Percentiles rank a stretch among this genome's conserved stretches.
These are phyloP conservation scores for Tenthredo livida DNA, from an alignment of 2,888 invertebrate genomes.

Conservation along the genomic window DNA sequence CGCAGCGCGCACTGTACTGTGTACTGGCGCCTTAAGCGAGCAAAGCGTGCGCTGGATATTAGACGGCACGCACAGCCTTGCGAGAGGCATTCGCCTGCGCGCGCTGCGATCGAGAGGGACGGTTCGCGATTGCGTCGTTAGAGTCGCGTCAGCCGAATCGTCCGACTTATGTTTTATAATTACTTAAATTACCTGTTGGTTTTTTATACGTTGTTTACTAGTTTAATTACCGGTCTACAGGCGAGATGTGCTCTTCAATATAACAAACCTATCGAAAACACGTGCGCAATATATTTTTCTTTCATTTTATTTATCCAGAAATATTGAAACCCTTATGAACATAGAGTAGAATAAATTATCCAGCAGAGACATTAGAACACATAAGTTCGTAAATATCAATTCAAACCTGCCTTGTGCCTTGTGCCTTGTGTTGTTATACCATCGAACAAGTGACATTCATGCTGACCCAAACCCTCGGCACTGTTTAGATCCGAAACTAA, in stretches of 20 bases:
- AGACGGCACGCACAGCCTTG: slow-evolving; percentile 61
- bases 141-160: slow-evolving; percentile 44
- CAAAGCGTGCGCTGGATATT: slow-evolving; percentile 65
- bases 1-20: slow-evolving; percentile 35
- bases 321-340: slow-evolving; percentile 9
- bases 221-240: not conserved
- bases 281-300: not conserved
- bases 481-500: not conserved
- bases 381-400: not conserved
- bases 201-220: slow-evolving; percentile 9
- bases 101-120: slow-evolving; percentile 69
- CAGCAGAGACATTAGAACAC: not conserved
- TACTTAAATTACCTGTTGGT: slow-evolving; percentile 6
- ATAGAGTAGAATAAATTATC: not conserved
- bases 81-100: slow-evolving; percentile 71
- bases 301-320: not conserved
- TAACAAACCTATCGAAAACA: not conserved
- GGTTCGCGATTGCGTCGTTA: slow-evolving; percentile 46
- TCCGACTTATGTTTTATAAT: slow-evolving; percentile 31
- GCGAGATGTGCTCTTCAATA: not conserved
- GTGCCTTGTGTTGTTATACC: slow-evolving; percentile 38
- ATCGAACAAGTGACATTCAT: slow-evolving; percentile 32
- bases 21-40: slow-evolving; percentile 44
- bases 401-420: not conserved
- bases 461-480: slow-evolving; percentile 7